These are phyloP conservation scores for Penaeus vannamei DNA, from an alignment of 1,140 invertebrate genomes.

Conservation along the genomic window DNA sequence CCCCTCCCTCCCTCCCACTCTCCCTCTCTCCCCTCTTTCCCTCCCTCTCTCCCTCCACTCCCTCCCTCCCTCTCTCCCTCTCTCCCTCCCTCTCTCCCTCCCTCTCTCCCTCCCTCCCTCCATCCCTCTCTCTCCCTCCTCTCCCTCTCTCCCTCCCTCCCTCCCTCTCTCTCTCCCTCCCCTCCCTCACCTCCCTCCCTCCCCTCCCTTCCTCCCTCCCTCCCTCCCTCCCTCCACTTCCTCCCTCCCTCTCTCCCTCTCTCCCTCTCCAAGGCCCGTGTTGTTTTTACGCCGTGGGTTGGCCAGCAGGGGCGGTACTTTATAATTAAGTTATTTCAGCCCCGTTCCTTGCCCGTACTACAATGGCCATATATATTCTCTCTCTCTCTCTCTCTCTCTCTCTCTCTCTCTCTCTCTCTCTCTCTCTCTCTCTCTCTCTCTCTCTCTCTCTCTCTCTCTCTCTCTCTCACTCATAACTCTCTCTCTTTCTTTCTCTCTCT, in stretches of 20 bases:
- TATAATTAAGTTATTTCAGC: slow-evolving; percentile 59
- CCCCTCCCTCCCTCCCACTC: not conserved
- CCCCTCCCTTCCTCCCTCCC: too few species aligned
- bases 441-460: too few species aligned
- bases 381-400: too few species aligned
- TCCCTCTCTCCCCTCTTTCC: not conserved
- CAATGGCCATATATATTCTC: slow-evolving; percentile 7
- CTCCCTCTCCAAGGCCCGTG: not conserved
- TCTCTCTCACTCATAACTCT: not conserved
- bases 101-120: not conserved
- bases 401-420: too few species aligned
- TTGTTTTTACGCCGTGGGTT: slow-evolving; percentile 14
- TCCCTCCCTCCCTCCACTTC: too few species aligned
- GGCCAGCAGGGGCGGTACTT: not conserved
- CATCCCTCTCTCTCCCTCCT: too few species aligned
- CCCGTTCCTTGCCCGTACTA: not conserved
- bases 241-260: too few species aligned
- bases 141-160: too few species aligned
- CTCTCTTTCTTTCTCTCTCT: not conserved
- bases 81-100: not conserved
- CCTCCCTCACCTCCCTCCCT: too few species aligned
- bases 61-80: not conserved
- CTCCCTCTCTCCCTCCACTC: not conserved
- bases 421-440: too few species aligned
- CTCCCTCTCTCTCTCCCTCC: too few species aligned